Evolutionary conservation across 1,140 invertebrate species (phyloP).

Genomic region (Euwallacea similis): DNA sequence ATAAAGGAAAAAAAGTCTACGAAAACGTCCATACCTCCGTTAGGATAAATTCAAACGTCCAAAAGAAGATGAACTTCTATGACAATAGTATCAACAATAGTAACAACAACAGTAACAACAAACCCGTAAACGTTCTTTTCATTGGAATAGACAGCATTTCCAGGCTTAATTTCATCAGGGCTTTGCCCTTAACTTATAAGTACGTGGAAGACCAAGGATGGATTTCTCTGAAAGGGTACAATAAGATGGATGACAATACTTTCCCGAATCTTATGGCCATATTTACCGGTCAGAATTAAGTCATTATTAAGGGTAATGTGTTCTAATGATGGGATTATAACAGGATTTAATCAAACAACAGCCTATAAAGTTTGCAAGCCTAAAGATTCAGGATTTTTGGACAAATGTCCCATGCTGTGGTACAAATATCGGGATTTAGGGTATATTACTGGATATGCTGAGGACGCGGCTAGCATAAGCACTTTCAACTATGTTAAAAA

Average conservation of each 20-base stretch:
- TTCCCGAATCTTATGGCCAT: conserved; percentile 81
- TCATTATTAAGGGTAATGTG: background rate
- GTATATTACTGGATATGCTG: conserved; percentile 67
- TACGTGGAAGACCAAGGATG: conserved; percentile 62
- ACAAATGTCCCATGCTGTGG: conserved; percentile 67
- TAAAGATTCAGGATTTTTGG: conserved; percentile 55
- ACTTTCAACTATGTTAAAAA: conserved; percentile 68
- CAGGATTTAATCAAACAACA: conserved; percentile 52
- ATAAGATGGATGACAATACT: conserved; percentile 76
- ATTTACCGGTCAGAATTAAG: conserved; percentile 58
- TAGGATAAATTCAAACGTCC: conserved; percentile 45
- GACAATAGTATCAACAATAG: conserved; percentile 17
- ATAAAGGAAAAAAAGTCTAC: conserved; percentile 53
- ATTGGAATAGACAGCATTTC: conserved; percentile 84
- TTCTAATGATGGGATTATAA: background rate
- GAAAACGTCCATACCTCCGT: conserved; percentile 58
- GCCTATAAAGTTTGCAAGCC: conserved; percentile 60
- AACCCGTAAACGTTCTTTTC: conserved; percentile 66
- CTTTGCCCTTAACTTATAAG: conserved; percentile 72
- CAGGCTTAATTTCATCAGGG: conserved; percentile 71
- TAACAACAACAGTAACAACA: conserved; percentile 10
- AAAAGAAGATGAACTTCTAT: conserved; percentile 23
- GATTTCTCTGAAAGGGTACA: conserved; percentile 63
- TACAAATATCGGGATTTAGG: conserved; percentile 60
- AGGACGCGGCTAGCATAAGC: conserved; percentile 63